A percentile compares a stretch with the other conserved stretches of the same genome.
These are phyloP conservation scores for Dendrophyllia cribrosa DNA, from an alignment of 64 coral and sea anemone species.

Conservation along the genomic window DNA sequence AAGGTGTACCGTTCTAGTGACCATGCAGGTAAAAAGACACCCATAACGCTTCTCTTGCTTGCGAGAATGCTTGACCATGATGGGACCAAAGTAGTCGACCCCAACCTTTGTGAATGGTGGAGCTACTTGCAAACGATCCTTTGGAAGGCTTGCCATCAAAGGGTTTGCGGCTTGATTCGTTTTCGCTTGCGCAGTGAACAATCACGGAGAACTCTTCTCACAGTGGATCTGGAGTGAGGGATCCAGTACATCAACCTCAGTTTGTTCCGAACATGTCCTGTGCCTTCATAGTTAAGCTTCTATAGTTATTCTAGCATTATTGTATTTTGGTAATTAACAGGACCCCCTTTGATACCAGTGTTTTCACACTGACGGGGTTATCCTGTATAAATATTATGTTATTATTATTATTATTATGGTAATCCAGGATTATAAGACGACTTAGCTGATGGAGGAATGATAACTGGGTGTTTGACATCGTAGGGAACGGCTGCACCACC, in stretches of 20 bases:
- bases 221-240: background rate
- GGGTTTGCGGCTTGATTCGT: conserved; percentile 19
- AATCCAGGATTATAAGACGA: conserved; percentile 25
- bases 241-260: conserved; percentile 51
- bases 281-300: conserved; percentile 4
- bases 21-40: too few relatives aligned
- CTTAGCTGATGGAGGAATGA: background rate
- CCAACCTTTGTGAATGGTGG: conserved; percentile 11
- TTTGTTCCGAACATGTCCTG: conserved; percentile 11
- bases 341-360: too few relatives aligned
- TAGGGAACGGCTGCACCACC: background rate
- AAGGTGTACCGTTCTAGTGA: too few relatives aligned
- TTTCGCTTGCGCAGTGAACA: conserved; percentile 27
- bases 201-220: conserved; percentile 19
- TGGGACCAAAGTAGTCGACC: too few relatives aligned
- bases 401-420: too few relatives aligned
- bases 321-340: too few relatives aligned
- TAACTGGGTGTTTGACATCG: conserved; percentile 52
- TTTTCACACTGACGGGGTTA: too few relatives aligned
- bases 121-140: background rate
- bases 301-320: too few relatives aligned
- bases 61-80: too few relatives aligned
- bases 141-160: conserved; percentile 32
- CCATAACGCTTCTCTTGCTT: too few relatives aligned
- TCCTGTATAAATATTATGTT: too few relatives aligned